phyloP scores from a whole-genome alignment of 1,140 invertebrate species.

The Euglossa dilemma region DNA sequence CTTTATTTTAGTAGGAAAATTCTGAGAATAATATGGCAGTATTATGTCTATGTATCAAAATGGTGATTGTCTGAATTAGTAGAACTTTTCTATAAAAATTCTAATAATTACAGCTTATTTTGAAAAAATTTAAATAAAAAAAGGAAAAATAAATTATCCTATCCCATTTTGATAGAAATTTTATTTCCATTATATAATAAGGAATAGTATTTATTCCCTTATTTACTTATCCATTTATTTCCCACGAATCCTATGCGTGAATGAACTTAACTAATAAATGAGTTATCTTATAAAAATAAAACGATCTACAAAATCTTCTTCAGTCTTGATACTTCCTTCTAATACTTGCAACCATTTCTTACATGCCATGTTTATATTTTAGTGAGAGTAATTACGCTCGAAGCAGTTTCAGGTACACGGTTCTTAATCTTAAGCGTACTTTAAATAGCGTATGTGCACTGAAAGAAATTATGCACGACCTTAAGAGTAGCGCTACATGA shows the following conservation, averaged over 20 bases:
- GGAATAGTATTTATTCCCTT: background rate
- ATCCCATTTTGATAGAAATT: too few relatives aligned
- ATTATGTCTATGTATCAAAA: background rate
- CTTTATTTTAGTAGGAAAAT: too few relatives aligned
- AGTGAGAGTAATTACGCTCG: background rate
- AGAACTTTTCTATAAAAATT: background rate
- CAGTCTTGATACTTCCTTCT: background rate
- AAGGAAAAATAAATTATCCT: too few relatives aligned
- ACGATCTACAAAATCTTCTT: background rate
- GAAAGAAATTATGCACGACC: background rate
- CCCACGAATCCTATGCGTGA: too few relatives aligned
- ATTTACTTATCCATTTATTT: background rate
- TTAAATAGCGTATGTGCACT: background rate
- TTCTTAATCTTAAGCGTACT: constrained; percentile 12
- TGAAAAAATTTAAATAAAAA: too few relatives aligned
- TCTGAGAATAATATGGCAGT: background rate
- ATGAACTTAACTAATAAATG: background rate
- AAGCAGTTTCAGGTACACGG: constrained; percentile 17
- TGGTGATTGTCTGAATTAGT: too few relatives aligned
- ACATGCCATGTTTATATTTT: background rate
- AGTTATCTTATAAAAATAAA: constrained; percentile 41
- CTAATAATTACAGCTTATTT: background rate
- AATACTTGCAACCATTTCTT: constrained; percentile 11
- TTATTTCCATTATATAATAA: too few relatives aligned
- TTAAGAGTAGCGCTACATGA: background rate